Evolutionary conservation across 2,113 vertebrate genomes (phyloP), one percentile per base, ranked within the genome.

Genomic region (Melanerpes formicivorus): DNA sequence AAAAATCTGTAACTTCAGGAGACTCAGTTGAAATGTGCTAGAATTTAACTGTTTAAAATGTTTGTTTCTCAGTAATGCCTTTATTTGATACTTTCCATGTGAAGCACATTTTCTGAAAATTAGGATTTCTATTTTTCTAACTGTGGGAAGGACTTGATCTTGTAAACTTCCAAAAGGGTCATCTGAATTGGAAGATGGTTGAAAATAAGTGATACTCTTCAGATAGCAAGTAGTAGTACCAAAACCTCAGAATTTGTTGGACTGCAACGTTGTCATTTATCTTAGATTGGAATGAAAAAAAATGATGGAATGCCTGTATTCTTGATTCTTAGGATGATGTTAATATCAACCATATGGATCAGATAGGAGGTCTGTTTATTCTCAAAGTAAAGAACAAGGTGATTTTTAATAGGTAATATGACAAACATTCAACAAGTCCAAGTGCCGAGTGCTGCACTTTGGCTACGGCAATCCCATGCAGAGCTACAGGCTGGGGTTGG

Each of bases 291-390:
- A 70, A 70, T 54, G 14, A 37, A 69, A 58, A 86, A 55, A 30
- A 6, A 18, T 8, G 29, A 62, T 44, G 44, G 46, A 75, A 91
- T 84, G 50, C 40, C 37, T 77, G 11, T 44, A n/a, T 52, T 48
- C 72, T 89, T 74, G 60, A 30, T 87, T 21, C 37, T 89, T 80
- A 78, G 32, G 14, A 50, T 77, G 46, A 52, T 92, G 75, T 80
- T 89, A 87, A 89, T 85, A 80, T 85, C 85, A 82, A 48, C 85
- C 67, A 73, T 84, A 82, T 82, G 78, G 42, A 72, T 71, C 88
- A 58, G 6, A 40, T 23, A 64, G 26, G 44, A 76, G 16, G 11
- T 78, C 64, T 84, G 63, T 67, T 90, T 87, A 69, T 87, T 79
- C 23, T 92, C 92, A 82, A 75, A 84, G 21, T 59, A 88, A 88